Base-by-base conservation (phyloP, 2,888 invertebrate species). In the Ophioninae sp. region DNA sequence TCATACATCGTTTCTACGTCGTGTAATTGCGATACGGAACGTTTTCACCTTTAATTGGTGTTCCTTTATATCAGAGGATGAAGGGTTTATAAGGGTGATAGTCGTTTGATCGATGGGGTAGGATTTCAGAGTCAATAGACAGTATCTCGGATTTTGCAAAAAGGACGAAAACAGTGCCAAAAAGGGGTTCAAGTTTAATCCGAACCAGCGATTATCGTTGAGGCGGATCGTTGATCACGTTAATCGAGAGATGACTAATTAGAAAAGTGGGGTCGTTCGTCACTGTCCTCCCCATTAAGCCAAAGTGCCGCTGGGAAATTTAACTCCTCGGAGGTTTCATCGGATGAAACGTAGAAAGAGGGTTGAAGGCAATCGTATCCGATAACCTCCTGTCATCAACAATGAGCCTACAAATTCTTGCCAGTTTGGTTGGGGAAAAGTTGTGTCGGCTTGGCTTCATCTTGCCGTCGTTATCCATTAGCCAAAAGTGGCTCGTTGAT, bases 11-110 rank as follows among this genome's bases (percentile, higher is more conserved):
- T 68, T 44, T 68, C 67, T 74, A 41, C 20, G 21, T 61, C 41
- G n/a, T 7, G 79, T 79, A 77, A 79, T 84, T 79, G 62, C 76
- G 59, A 76, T 62, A 61, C 69, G 70, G 20, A 30, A 75, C 50
- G 50, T 50, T 50, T 50, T 10, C 6, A 13, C 17, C 13, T 5
- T 79, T 65, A 74, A 74, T 70, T 79, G 79, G 50, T 17, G 61
- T 37, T n/a, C 39, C 59, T 8, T 64, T 62, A 57, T 23, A n/a
- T 57, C 21, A 23, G 17, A 17, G 17, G n/a, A 20, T 21, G 23
- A 8, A 21, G 50, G 21, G 69, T 37, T 62, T n/a, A 67, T 64
- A 57, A 39, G 50, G n/a, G 6, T 50, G 50, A 23, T 23, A 50
- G 17, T 23, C 50, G 30, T 50, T 50, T 50, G 13, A 5, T 50